Conservation (phyloP, 2,888 invertebrate species). For the Anticlea derivata region DNA sequence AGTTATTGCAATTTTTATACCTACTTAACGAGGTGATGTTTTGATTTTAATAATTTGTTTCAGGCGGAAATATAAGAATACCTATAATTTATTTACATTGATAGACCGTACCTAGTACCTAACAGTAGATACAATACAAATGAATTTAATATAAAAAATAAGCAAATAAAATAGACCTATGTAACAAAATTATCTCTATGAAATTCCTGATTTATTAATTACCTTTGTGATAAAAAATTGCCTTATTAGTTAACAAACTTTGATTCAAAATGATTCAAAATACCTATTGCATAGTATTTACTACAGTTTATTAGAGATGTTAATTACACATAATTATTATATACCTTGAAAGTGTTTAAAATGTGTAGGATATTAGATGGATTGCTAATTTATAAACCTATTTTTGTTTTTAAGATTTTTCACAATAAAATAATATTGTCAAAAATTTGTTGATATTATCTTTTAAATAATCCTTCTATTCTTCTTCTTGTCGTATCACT, state of each 20-base stretch:
- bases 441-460: slow-evolving; percentile 23
- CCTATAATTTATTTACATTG: background rate
- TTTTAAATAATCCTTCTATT: background rate
- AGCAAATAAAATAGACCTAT: background rate
- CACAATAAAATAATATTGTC: slow-evolving; percentile 54
- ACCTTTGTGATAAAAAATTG: slow-evolving; percentile 73
- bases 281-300: slow-evolving; percentile 3
- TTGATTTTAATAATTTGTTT: slow-evolving; percentile 48
- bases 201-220: slow-evolving; percentile 33
- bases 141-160: background rate
- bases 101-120: slow-evolving; percentile 5
- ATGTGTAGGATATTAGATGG: slow-evolving; percentile 48
- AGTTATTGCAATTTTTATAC: slow-evolving; percentile 62
- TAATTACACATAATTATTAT: slow-evolving; percentile 3
- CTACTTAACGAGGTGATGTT: slow-evolving; percentile 44
- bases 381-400: slow-evolving; percentile 64
- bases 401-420: slow-evolving; percentile 56
- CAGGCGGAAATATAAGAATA: slow-evolving; percentile 30
- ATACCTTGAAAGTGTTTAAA: slow-evolving; percentile 12
- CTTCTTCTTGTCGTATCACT: too few species aligned
- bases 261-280: slow-evolving; percentile 23
- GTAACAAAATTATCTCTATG: background rate
- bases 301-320: background rate
- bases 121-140: background rate
- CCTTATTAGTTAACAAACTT: slow-evolving; percentile 50